Percentiles rank a stretch among this genome's conserved stretches.
Evolutionary conservation across 2,113 vertebrate species (phyloP).

Genomic region (Hyperoodon ampullatus): DNA sequence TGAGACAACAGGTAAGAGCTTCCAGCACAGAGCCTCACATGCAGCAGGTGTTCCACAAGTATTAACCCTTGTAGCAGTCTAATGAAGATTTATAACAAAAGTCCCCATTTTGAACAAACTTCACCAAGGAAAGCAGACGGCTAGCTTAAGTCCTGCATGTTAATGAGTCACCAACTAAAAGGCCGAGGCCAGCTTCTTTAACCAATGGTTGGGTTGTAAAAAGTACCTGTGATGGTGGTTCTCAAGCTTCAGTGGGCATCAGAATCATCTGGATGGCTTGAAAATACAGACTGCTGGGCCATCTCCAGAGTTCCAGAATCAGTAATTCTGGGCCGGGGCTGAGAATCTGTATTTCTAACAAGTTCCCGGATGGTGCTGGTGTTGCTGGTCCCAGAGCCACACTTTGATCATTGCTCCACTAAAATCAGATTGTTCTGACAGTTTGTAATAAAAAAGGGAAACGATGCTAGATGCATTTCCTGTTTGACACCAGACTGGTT

Average conservation of each 20-base stretch:
- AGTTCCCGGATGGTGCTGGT: too few relatives aligned
- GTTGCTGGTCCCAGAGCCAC: background rate
- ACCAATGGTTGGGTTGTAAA: background rate
- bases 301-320: background rate
- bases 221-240: background rate
- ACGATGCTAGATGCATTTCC: constrained; percentile 20
- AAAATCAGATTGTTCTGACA: background rate
- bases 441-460: background rate
- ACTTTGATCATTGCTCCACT: background rate
- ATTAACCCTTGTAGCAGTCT: background rate
- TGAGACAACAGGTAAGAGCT: background rate
- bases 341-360: background rate
- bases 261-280: background rate
- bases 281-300: background rate
- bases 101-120: constrained; percentile 17
- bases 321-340: background rate
- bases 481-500: constrained; percentile 55
- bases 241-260: background rate
- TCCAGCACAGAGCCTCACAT: background rate
- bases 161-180: constrained; percentile 13
- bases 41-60: background rate
- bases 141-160: background rate
- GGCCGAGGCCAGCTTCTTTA: background rate
- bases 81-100: background rate
- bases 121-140: constrained; percentile 43